Base-by-base conservation (phyloP, 1,140 invertebrate species). In the Samia ricini region DNA sequence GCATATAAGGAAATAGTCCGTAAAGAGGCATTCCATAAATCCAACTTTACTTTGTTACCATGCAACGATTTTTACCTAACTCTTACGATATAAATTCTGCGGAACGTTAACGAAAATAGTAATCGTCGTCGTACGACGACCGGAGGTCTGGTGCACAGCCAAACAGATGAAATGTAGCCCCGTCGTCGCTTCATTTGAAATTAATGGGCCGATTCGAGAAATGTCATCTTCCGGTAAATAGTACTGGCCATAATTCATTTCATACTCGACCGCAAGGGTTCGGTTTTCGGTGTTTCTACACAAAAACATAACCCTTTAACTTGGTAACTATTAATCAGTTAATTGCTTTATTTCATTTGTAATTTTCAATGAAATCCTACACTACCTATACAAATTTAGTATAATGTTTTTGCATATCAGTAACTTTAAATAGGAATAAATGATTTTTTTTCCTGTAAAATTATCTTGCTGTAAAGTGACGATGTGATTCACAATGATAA, bases 161-260 rank as follows among this genome's bases (percentile, higher is more conserved):
- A 85, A 85, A 83, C 75, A 83, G 83, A 88, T 88, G 85, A 88
- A 80, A 86, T 86, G 83, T 86, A 75, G 77, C 78, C 67, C 10
- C 33, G 33, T 75, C 77, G 79, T 72, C 77, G 82, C 75, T 83
- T 82, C 81, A 85, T 88, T 85, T 84, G 76, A 78, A 86, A 85
- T 88, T 84, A 88, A 88, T 86, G 85, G 83, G 72, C 79, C 83
- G 81, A 85, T 88, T 81, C 81, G 64, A 86, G 83, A 81, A 86
- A 88, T 86, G 83, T 81, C 82, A 82, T 85, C 79, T 83, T 85
- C 79, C 77, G 77, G 81, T 86, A 83, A 88, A 85, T 85, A n/a
- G n/a, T n/a, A 83, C 74, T 72, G 65, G 56, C 68, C 64, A 79
- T 85, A 80, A 83, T 77, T 83, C 77, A 84, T 84, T 81, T 78